Base-by-base conservation (phyloP, 2,888 invertebrate genomes). In the Parthenolecanium corni region DNA sequence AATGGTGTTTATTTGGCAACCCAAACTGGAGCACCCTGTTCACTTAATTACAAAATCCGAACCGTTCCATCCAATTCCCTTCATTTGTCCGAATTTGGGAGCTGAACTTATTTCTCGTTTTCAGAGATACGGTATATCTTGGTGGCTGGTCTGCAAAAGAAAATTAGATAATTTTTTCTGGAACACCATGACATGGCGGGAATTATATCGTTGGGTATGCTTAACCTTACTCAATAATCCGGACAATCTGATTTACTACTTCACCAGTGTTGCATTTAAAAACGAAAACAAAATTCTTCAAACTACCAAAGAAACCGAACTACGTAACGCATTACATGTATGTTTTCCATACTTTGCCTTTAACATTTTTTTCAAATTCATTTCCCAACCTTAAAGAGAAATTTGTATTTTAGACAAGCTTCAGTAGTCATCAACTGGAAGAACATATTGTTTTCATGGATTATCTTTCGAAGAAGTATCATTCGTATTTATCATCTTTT, bases 281-380 rank as follows among this genome's bases (percentile, higher is more conserved):
- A 61, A 51, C 18, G 61, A 61, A 61, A 23, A 46, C 21, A 47
- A 61, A 47, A 51, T 61, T 38, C 31, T 61, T 18, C 49, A 47
- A 23, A 49, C 61, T 2, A 47, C 61, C 0, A 61, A 61, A n/a
- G 61, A 61, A 61, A 12, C 16, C 2, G 49, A 61, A 25, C 23
- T 61, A 14, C 25, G 21, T n/a, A 47, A 61, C 24, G 5, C 40
- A 21, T 24, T 44, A n/a, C n/a, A 18, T 4, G 44, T 44, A 16
- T 44, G 44, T 44, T 44, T 44, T 16, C 16, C 18, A 14, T 44
- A 31, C 9, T 31, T 31, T 31, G 31, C 9, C 36, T 21, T 53
- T 16, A 16, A 44, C 4, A 4, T 18, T 38, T 20, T 20, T 14
- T 38, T 23, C n/a, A 24, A 24, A 9, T 23, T 24, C 12, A 3